A percentile compares a stretch with the other conserved stretches of the same genome.
Evolutionary conservation across 1,140 invertebrate genomes (phyloP).

Genomic region (Drosophila nigromelanica): DNA sequence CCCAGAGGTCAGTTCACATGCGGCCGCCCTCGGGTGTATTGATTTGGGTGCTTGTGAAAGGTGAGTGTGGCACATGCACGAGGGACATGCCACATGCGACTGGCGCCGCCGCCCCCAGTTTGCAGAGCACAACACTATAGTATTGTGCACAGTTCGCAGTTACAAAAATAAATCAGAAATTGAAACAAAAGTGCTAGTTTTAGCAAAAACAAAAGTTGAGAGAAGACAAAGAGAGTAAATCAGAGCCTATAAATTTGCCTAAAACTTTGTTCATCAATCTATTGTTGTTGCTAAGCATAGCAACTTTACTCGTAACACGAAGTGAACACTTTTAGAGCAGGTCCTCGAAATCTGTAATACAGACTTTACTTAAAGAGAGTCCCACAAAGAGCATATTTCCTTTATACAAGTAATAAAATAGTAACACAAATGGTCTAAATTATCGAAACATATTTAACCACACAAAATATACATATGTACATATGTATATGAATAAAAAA

Average conservation of each 20-base stretch:
- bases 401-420: no score
- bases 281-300: no score
- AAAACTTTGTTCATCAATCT: no score
- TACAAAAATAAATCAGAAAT: neutral
- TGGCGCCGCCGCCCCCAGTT: neutral
- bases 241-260: no score
- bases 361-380: no score
- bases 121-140: constrained; percentile 3
- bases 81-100: constrained; percentile 52
- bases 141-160: constrained; percentile 5
- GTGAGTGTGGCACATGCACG: constrained; percentile 49
- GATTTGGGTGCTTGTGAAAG: neutral
- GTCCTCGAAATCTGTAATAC: no score
- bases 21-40: constrained; percentile 16
- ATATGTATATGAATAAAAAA: neutral
- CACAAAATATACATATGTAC: neutral
- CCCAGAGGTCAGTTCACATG: constrained; percentile 5
- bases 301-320: no score
- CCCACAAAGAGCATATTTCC: no score
- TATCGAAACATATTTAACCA: no score
- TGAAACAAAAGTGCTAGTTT: neutral
- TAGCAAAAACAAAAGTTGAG: neutral
- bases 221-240: neutral
- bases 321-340: no score
- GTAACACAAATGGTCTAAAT: no score